Evolutionary conservation across 2,888 invertebrate genomes (phyloP), one percentile per base, ranked within the genome.

Genomic region (Steinernema scapterisci): DNA sequence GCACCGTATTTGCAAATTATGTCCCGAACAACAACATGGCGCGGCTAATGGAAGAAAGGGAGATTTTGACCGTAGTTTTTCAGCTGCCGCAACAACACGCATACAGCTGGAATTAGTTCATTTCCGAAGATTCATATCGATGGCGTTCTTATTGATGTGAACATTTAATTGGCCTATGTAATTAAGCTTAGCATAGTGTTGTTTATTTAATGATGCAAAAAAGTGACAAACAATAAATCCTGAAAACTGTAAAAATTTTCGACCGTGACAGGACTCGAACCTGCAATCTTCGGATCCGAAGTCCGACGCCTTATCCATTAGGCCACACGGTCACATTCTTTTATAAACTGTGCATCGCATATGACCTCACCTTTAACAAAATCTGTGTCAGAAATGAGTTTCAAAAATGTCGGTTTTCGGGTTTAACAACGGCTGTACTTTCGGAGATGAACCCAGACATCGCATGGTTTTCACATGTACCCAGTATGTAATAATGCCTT

Each of bases 221-320:
- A 48, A 19, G 13, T 19, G 19, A 3, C 5, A n/a, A 48, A 48
- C 3, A 48, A 3, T 48, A 48, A n/a, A n/a, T n/a, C 19, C 6
- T 5, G 13, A 48, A 48, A 19, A 16, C 7, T n/a, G 16, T 5
- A 70, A 70, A 31, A 38, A 74, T 2, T 74, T 31, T 78, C 81
- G 81, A 81, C 79, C 79, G 78, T 79, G 81, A 82, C 86, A 87
- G 87, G 87, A 86, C 83, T 87, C 87, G 87, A 88, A 88, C 87
- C 87, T 87, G 80, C 86, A 88, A 88, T 88, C 87, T 87, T 87
- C 87, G 84, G 87, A 84, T 87, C 84, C 87, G 87, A 87, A 87
- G 87, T 83, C 86, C 84, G 87, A 87, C 87, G 87, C 87, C 82
- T 83, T 83, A 82, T 83, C 82, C 82, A 83, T 82, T 82, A 81